phyloP scores from a whole-genome alignment of 2,797 vertebrate species.

The Anomalospiza imberbis region DNA sequence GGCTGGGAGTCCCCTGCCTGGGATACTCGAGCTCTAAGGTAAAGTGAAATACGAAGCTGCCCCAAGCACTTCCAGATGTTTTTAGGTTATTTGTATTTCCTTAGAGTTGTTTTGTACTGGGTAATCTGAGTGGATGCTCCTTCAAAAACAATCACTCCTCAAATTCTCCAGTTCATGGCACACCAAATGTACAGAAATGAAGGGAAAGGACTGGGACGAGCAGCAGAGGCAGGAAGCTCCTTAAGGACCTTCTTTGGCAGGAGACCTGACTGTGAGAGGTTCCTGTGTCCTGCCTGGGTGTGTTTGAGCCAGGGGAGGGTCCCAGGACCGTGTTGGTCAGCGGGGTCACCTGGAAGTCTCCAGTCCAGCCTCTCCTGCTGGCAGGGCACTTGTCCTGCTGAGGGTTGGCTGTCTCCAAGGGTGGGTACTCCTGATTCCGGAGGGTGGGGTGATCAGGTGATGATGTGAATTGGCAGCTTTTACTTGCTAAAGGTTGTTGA shows the following conservation, averaged over 20 bases:
- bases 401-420: background rate
- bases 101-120: background rate
- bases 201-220: background rate
- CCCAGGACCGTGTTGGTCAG: accelerated
- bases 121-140: background rate
- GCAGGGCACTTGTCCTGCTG: background rate
- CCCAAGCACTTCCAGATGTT: background rate
- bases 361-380: background rate
- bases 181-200: background rate
- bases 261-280: background rate
- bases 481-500: background rate
- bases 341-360: background rate
- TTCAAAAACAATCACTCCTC: background rate
- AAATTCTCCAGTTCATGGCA: background rate
- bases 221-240: background rate
- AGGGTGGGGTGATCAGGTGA: background rate
- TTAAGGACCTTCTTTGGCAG: background rate
- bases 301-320: background rate
- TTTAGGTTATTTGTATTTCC: background rate
- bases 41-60: background rate
- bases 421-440: background rate
- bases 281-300: background rate
- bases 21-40: background rate
- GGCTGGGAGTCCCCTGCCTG: background rate
- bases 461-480: background rate